Percentiles rank a stretch among this genome's conserved stretches.
Conservation (phyloP, 2,113 vertebrate genomes). For the Jaculus jaculus region DNA sequence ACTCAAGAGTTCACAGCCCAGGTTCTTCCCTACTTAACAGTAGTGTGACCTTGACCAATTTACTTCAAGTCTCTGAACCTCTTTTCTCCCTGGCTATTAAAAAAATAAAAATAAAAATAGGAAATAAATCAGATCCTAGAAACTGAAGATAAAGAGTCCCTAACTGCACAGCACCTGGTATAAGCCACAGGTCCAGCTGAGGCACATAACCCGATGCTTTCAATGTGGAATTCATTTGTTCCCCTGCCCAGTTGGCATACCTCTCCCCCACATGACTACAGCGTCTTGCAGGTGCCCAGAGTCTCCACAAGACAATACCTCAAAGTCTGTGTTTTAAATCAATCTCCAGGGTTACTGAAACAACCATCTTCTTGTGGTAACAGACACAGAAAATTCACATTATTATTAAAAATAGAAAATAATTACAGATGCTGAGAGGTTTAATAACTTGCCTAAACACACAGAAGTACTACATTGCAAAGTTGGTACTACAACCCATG, state of each 20-base stretch:
- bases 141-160: neutral
- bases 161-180: neutral
- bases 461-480: neutral
- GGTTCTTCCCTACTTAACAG: neutral
- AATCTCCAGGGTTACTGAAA: neutral
- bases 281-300: neutral
- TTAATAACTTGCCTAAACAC: neutral
- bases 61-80: constrained; percentile 7
- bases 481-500: neutral
- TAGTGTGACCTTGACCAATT: neutral
- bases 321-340: neutral
- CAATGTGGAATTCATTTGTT: neutral
- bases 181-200: neutral
- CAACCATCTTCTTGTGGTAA: neutral
- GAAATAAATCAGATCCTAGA: no score
- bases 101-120: neutral
- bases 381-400: neutral
- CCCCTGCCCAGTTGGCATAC: neutral
- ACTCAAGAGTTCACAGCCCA: neutral
- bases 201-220: neutral
- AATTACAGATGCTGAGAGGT: neutral
- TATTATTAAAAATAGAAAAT: constrained; percentile 17
- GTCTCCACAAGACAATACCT: neutral
- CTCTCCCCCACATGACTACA: neutral
- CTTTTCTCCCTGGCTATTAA: neutral